Percentiles rank a stretch among this genome's conserved stretches.
Evolutionary conservation across 2,797 vertebrate species (phyloP).

Genomic region (Darevskia mixta): DNA sequence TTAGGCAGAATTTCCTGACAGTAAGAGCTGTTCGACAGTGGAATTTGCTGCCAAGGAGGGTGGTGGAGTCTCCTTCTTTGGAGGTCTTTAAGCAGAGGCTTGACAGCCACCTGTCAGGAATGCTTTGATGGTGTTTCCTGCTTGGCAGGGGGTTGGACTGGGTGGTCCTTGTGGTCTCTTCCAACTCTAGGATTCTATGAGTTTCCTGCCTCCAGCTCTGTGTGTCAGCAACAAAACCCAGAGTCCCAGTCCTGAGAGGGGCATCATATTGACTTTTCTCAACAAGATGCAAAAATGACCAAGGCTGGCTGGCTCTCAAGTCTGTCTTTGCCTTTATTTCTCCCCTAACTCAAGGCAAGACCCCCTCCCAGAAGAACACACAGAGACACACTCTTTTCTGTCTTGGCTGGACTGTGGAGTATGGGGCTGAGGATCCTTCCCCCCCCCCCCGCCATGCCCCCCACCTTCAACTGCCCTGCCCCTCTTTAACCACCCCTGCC

Average conservation of each 20-base stretch:
- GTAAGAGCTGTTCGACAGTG: too few species aligned
- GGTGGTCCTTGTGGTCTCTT: too few species aligned
- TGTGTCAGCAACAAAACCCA: not conserved
- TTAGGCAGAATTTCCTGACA: too few species aligned
- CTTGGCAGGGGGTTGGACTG: too few species aligned
- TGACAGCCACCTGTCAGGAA: too few species aligned
- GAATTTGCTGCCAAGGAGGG: too few species aligned
- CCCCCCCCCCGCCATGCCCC: not conserved
- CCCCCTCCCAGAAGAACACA: not conserved
- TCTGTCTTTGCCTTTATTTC: not conserved
- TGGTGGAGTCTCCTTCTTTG: too few species aligned
- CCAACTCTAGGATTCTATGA: too few species aligned
- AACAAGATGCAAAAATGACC: not conserved
- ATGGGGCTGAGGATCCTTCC: not conserved
- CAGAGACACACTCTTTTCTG: rapidly evolving
- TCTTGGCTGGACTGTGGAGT: not conserved
- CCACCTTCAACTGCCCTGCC: too few species aligned
- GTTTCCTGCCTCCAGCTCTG: not conserved
- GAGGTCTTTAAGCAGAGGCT: too few species aligned
- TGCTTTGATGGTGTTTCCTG: too few species aligned
- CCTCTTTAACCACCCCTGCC: not conserved
- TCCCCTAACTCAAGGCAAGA: too few species aligned
- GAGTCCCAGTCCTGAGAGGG: not conserved
- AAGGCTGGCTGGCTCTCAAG: not conserved
- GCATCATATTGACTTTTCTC: not conserved